These are phyloP conservation scores for Ernsta delagoae DNA, from an alignment of 2,888 invertebrate species.

Conservation along the genomic window DNA sequence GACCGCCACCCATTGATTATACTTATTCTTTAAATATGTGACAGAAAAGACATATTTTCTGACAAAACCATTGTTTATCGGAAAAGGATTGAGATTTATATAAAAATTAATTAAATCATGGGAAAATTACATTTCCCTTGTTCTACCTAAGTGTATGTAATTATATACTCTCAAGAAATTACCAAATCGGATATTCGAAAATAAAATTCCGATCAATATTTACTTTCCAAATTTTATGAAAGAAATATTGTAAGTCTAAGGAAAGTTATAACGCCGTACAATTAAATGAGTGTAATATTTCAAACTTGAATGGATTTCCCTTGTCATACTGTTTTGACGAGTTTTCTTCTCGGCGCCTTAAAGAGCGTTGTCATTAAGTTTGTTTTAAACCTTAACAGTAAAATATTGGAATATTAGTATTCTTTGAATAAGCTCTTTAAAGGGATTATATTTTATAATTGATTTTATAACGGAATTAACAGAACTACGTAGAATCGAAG, in stretches of 20 bases:
- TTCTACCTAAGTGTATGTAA: too few relatives aligned
- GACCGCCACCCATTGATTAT: not conserved
- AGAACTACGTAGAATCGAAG: too few relatives aligned
- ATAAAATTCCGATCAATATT: slow-evolving; percentile 38
- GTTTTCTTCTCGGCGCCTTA: slow-evolving; percentile 17
- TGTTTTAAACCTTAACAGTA: slow-evolving; percentile 9
- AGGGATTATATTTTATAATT: not conserved
- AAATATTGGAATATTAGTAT: not conserved
- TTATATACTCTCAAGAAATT: too few relatives aligned
- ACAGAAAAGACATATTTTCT: slow-evolving; percentile 72
- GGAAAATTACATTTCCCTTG: too few relatives aligned
- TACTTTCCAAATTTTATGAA: slow-evolving; percentile 9
- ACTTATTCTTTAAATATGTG: slow-evolving; percentile 55
- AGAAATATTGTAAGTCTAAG: not conserved
- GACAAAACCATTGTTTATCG: slow-evolving; percentile 51
- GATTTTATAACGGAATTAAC: too few relatives aligned
- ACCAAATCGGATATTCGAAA: too few relatives aligned
- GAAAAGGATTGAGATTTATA: too few relatives aligned
- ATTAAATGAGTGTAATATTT: slow-evolving; percentile 29
- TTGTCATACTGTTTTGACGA: slow-evolving; percentile 22
- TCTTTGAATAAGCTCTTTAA: not conserved
- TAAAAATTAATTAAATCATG: too few relatives aligned
- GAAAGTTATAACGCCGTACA: slow-evolving; percentile 13
- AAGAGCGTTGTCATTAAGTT: slow-evolving; percentile 19
- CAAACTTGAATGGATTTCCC: slow-evolving; percentile 25